Conservation (phyloP, 1,140 invertebrate genomes). For the Venturia canescens region DNA sequence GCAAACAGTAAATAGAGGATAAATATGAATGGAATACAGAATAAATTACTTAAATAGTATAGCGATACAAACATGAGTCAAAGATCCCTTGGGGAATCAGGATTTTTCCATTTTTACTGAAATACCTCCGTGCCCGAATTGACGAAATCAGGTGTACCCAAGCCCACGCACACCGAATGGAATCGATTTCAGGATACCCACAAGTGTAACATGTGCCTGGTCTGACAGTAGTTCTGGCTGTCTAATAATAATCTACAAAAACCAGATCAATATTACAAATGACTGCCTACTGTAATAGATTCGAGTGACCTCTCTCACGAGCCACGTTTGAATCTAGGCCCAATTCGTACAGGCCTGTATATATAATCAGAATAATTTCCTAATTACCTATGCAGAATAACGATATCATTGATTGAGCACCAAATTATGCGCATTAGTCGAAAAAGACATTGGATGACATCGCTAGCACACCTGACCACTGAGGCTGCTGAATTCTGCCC, state of each 20-base stretch:
- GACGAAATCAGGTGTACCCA: not conserved
- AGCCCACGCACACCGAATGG: not conserved
- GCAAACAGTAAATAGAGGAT: no score
- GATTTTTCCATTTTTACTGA: not conserved
- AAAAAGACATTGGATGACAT: no score
- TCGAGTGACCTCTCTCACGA: constrained; percentile 49
- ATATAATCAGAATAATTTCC: constrained; percentile 12
- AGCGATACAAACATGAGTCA: no score
- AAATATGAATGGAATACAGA: no score
- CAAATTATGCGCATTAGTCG: no score
- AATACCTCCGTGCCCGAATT: not conserved
- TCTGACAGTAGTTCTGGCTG: constrained; percentile 46
- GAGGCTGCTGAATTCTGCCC: no score
- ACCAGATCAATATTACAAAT: constrained; percentile 18
- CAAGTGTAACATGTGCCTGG: not conserved
- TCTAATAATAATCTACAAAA: constrained; percentile 48
- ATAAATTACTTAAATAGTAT: no score
- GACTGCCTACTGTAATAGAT: constrained; percentile 55
- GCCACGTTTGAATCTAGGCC: no score
- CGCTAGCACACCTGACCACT: no score
- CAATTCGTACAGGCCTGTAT: not conserved
- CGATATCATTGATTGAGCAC: no score
- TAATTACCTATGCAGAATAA: constrained; percentile 42
- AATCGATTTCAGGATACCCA: constrained; percentile 1
- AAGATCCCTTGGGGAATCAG: no score